Conservation (phyloP, 2,797 vertebrate genomes). For the Acanthiza pusilla region DNA sequence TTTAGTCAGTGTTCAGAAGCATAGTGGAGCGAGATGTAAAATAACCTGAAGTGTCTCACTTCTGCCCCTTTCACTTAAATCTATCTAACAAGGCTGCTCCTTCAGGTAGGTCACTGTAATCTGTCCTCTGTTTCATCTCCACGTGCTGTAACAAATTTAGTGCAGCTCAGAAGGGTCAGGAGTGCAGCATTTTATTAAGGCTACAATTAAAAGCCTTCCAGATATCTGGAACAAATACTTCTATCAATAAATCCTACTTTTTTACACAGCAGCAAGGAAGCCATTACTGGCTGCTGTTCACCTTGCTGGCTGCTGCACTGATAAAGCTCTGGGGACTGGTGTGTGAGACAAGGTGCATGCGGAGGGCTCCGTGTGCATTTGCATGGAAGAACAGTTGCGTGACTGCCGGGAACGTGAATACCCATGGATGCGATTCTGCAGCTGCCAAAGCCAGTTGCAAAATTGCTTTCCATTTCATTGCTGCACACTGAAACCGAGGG, state of each 20-base stretch:
- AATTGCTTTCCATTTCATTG: not conserved
- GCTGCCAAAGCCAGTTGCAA: slow-evolving; percentile 4
- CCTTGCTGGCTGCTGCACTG: rapidly evolving
- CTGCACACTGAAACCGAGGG: not conserved
- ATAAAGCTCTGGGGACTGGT: not conserved
- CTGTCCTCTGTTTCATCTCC: not conserved
- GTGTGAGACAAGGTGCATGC: not conserved
- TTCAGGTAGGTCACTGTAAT: not conserved
- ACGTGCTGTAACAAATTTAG: not conserved
- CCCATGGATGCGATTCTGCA: not conserved
- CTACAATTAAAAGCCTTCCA: not conserved
- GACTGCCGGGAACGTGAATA: not conserved
- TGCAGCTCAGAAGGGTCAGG: not conserved
- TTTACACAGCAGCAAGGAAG: not conserved
- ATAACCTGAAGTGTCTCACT: not conserved
- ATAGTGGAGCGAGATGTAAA: not conserved
- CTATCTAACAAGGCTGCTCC: not conserved
- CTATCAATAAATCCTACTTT: not conserved
- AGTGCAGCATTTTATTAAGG: not conserved
- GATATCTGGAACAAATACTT: not conserved
- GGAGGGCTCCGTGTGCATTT: not conserved
- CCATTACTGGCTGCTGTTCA: not conserved
- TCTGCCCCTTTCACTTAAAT: not conserved
- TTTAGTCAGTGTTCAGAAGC: not conserved
- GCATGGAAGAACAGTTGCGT: not conserved